Evolutionary conservation across 1,140 invertebrate genomes (phyloP), one percentile per base, ranked within the genome.

Genomic region (Monomorium pharaonis): DNA sequence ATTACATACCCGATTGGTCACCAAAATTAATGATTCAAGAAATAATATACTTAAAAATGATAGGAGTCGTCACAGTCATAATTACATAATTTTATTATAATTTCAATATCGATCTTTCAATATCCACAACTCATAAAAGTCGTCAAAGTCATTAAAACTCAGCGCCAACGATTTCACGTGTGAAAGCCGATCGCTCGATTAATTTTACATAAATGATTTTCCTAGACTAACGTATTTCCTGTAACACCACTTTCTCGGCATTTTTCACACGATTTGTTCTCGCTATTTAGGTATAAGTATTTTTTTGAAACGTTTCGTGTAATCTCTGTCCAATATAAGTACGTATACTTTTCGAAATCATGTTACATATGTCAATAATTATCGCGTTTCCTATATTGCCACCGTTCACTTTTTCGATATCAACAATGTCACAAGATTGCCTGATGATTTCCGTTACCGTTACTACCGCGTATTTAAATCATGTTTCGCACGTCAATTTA

Each of bases 241-340:
- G 78, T 58, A 81, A 81, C 49, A n/a, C 37, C 67, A 72, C 78
- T 83, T 83, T 83, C 67, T 83, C 78, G n/a, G 9, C 12, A n/a
- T 54, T 16, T 80, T 69, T 80, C 33, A 12, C 49, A 27, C 37
- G 33, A 30, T 72, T 81, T 58, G 67, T 70, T 47, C 37, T 81
- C 49, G 14, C 18, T 72, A 10, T 81, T 37, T 72, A 24, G n/a
- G n/a, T n/a, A 70, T 18, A 21, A 5, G 33, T 24, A 58, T 27
- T n/a, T 56, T 83, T 83, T 42, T 21, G 2, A 14, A 18, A 42
- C 18, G 37, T 18, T 16, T 18, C 9, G 12, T 16, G 4, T 18
- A 21, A n/a, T 49, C 24, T 21, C 27, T 10, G 30, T 5, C 14
- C n/a, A 42, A 49, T 47, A 33, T 3, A 16, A 6, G 10, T 16